Evolutionary conservation across 2,113 vertebrate genomes (phyloP).

Genomic region (Crotophaga sulcirostris): DNA sequence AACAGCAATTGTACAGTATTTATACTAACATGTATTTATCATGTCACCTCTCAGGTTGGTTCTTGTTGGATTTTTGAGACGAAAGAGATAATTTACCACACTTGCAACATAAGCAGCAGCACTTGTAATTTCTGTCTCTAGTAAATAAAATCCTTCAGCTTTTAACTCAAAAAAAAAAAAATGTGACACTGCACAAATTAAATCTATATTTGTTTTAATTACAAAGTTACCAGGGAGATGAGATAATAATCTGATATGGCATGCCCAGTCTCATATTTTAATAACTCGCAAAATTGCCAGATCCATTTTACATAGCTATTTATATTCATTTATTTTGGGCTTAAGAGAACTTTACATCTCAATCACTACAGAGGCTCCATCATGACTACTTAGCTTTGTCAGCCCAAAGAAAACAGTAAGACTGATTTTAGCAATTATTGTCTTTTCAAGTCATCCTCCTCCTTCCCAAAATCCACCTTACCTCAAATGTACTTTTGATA

Average conservation of each 20-base stretch:
- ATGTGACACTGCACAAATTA: neutral
- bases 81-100: neutral
- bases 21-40: neutral
- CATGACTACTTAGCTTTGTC: neutral
- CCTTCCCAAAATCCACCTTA: neutral
- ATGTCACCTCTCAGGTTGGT: rapidly evolving
- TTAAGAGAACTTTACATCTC: neutral
- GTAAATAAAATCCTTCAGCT: neutral
- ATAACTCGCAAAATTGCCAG: neutral
- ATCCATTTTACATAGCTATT: neutral
- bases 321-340: neutral
- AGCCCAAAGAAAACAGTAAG: neutral
- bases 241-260: neutral
- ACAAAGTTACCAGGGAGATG: neutral
- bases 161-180: conserved; percentile 12
- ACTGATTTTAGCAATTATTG: neutral
- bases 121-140: neutral
- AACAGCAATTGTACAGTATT: neutral
- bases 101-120: neutral
- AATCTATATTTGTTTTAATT: neutral
- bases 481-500: neutral
- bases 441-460: neutral
- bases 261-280: neutral
- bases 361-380: neutral
- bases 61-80: neutral